These are phyloP conservation scores for Apamea epomidion DNA, from an alignment of 2,888 invertebrate genomes.

Conservation along the genomic window DNA sequence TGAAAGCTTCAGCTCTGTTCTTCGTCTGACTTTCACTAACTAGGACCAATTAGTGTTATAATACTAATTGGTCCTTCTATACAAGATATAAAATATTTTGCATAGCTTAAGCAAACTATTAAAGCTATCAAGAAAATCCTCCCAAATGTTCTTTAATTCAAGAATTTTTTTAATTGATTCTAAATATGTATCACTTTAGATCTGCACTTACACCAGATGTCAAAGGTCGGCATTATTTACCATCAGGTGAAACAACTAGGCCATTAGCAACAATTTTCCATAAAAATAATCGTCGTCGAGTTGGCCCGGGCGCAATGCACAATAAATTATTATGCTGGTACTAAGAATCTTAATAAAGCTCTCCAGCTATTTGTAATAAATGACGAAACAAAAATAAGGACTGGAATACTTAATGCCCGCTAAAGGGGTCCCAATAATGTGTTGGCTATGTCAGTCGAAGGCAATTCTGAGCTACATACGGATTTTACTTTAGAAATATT, in stretches of 20 bases:
- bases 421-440: constrained; percentile 73
- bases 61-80: not conserved
- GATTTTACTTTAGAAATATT: constrained; percentile 67
- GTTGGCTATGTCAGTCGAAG: constrained; percentile 59
- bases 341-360: constrained; percentile 87
- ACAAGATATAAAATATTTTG: not conserved
- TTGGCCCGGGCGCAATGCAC: constrained; percentile 70
- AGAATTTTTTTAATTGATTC: not conserved
- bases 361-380: constrained; percentile 85
- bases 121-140: not conserved
- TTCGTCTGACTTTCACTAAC: not conserved
- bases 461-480: constrained; percentile 63
- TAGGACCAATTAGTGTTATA: not conserved
- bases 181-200: not conserved
- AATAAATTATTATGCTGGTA: constrained; percentile 76
- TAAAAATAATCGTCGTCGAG: constrained; percentile 80
- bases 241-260: constrained; percentile 44
- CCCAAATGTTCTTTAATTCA: not conserved
- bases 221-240: not conserved
- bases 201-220: not conserved
- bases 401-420: constrained; percentile 83
- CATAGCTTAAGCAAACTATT: not conserved
- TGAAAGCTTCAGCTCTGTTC: not conserved
- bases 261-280: constrained; percentile 45
- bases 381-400: constrained; percentile 87